Evolutionary conservation across 2,797 vertebrate species (phyloP), one percentile per base, ranked within the genome.

Genomic region (Trematomus bernacchii): DNA sequence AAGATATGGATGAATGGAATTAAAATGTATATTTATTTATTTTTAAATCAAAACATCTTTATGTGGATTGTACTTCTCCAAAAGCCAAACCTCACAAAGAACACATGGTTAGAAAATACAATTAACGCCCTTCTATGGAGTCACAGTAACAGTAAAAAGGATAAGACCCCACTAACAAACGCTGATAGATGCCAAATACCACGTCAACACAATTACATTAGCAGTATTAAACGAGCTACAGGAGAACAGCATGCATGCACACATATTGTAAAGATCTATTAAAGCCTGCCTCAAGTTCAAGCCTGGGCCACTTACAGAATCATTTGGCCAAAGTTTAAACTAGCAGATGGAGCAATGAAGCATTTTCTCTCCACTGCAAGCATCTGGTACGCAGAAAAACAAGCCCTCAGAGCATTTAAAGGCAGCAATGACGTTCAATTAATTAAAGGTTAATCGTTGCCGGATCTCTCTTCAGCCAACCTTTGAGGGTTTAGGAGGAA

Each of bases 381-480:
- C 89, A 92, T 91, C 90, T 93, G 90, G 85, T 83, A 87, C 84
- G 81, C 79, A 64, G 78, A 77, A 88, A 85, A 83, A 85, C 73
- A 77, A 79, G 68, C 80, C 77, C 76, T 64, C 40, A 1, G 83
- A 87, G 80, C 65, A 76, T 71, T 54, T 43, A 33, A 86, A 71
- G 12, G 60, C 64, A 79, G 80, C 77, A 85, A 66, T 75, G 74
- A 84, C 46, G 73, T 83, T 85, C 77, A 73, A 88, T 93, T 90
- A 89, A 92, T 93, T 90, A 90, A 84, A 89, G 85, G 80, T 85
- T 91, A 90, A 92, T 90, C 65, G 71, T 77, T 58, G 54, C 88
- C 73, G 71, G 92, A 91, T 89, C 80, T 85, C 62, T 54, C 61
- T 59, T 65, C 10, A 59, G 70, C 82, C 79, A 76, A 78, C 58